Conservation (phyloP, 2,797 vertebrate species). For the Schizothorax lantsangensis region DNA sequence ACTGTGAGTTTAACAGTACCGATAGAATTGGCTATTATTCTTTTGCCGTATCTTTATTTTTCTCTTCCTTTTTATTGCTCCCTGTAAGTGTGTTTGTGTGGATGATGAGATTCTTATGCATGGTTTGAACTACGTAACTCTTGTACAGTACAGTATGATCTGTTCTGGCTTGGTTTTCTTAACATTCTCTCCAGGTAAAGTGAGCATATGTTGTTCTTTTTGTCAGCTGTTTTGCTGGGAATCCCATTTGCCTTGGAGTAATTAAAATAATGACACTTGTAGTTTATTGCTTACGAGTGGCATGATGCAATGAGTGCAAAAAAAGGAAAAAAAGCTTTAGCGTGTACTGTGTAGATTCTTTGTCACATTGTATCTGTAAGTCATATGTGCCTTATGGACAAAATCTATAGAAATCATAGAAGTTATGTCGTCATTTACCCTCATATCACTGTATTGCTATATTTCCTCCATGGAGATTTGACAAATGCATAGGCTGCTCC, state of each 20-base stretch:
- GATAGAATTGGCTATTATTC: not conserved
- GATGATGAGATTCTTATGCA: conserved; percentile 8
- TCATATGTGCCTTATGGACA: not conserved
- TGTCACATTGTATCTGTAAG: not conserved
- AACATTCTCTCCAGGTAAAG: conserved; percentile 18
- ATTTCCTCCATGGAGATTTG: not conserved
- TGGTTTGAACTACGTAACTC: conserved; percentile 8
- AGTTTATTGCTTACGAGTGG: not conserved
- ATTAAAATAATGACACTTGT: not conserved
- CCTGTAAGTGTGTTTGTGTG: not conserved
- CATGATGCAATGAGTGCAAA: not conserved
- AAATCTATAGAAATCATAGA: not conserved
- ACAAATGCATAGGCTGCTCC: not conserved
- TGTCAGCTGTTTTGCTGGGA: not conserved
- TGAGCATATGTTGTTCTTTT: conserved; percentile 8
- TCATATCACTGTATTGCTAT: not conserved
- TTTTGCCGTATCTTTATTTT: not conserved
- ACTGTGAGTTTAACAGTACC: conserved; percentile 20
- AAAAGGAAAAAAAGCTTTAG: not conserved
- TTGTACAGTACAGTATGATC: not conserved
- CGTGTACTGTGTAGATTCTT: not conserved
- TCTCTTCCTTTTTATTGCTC: conserved; percentile 5
- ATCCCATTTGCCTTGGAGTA: conserved; percentile 16
- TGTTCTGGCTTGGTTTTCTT: conserved; percentile 11
- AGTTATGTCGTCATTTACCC: not conserved